Evolutionary conservation across 2,888 invertebrate species (phyloP).

Genomic region (Antheraea yamamai): DNA sequence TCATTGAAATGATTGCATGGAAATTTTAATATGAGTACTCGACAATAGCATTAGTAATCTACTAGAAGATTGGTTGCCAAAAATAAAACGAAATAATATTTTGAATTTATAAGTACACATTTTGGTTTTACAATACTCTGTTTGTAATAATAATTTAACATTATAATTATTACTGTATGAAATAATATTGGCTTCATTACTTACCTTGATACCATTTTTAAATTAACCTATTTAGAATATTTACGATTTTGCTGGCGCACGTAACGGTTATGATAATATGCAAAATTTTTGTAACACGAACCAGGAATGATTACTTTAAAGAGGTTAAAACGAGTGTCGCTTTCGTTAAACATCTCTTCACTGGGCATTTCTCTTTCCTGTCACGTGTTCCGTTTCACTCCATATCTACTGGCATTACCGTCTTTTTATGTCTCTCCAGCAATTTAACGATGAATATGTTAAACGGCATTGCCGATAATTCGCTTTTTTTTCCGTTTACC

Average conservation of each 20-base stretch:
- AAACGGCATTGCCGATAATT: slow-evolving; percentile 41
- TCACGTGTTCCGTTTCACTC: slow-evolving; percentile 42
- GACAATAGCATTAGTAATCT: too few relatives aligned
- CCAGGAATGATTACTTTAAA: background rate
- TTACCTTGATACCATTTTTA: background rate
- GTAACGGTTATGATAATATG: background rate
- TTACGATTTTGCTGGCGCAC: background rate
- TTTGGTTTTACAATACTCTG: too few relatives aligned
- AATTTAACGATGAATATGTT: slow-evolving; percentile 43
- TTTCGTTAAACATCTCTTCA: slow-evolving; percentile 13
- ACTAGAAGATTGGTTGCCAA: too few relatives aligned
- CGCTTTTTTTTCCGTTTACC: slow-evolving; percentile 20
- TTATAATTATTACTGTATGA: too few relatives aligned
- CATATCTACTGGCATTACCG: slow-evolving; percentile 38
- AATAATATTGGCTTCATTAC: too few relatives aligned
- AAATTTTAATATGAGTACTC: too few relatives aligned
- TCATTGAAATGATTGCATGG: too few relatives aligned
- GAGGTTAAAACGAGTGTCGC: slow-evolving; percentile 6
- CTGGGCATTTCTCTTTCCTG: slow-evolving; percentile 35
- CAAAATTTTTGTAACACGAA: slow-evolving; percentile 2
- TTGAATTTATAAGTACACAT: too few relatives aligned
- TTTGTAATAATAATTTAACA: too few relatives aligned
- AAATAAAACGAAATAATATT: too few relatives aligned
- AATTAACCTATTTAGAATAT: background rate
- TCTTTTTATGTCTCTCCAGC: slow-evolving; percentile 42